Evolutionary conservation across 2,888 invertebrate species (phyloP).

Genomic region (Lapara coniferarum): DNA sequence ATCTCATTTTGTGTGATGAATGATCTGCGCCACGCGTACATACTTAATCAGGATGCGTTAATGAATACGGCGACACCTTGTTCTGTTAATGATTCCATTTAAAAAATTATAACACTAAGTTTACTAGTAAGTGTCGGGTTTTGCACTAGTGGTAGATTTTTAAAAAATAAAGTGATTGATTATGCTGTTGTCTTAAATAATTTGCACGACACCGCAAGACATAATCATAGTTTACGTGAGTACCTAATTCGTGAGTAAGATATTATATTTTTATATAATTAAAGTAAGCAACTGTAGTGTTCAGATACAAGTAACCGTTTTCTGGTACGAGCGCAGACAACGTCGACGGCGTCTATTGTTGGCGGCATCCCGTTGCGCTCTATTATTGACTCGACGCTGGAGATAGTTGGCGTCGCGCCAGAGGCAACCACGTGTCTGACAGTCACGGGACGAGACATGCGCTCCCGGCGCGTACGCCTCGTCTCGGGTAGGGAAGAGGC

Average conservation of each 20-base stretch:
- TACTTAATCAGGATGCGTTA: slow-evolving; percentile 19
- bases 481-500: slow-evolving; percentile 40
- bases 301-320: background rate
- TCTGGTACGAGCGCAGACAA: slow-evolving; percentile 23
- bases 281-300: background rate
- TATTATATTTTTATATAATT: background rate
- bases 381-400: slow-evolving; percentile 83
- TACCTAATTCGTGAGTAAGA: background rate
- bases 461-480: slow-evolving; percentile 50
- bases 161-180: background rate
- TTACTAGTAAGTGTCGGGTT: too few relatives aligned
- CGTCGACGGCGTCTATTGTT: slow-evolving; percentile 78
- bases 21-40: background rate
- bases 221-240: background rate
- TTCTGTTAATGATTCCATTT: background rate
- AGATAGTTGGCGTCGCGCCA: slow-evolving; percentile 81
- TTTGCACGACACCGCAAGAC: background rate
- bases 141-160: background rate
- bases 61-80: slow-evolving; percentile 9
- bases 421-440: slow-evolving; percentile 73
- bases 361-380: slow-evolving; percentile 81
- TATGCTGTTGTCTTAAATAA: background rate
- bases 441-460: slow-evolving; percentile 76
- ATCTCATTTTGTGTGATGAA: slow-evolving; percentile 23
- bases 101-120: background rate